Evolutionary conservation across 1,140 invertebrate genomes (phyloP).

Genomic region (Sarcophaga bullata): DNA sequence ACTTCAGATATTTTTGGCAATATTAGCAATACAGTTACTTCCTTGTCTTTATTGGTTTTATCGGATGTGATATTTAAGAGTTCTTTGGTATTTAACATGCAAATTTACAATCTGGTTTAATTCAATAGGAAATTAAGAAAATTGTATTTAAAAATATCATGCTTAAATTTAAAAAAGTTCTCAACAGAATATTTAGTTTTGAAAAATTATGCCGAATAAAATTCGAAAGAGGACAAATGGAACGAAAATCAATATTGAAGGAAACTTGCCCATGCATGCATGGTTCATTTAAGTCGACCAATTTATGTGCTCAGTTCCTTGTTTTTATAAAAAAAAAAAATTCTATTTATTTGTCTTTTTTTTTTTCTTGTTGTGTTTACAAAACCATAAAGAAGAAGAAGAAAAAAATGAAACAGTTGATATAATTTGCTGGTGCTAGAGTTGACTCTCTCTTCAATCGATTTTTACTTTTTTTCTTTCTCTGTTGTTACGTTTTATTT

Average conservation of each 20-base stretch:
- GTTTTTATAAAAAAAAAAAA: not conserved
- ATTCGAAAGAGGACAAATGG: too few relatives aligned
- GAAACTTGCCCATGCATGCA: too few relatives aligned
- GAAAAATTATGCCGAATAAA: too few relatives aligned
- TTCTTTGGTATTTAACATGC: not conserved
- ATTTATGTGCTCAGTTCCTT: not conserved
- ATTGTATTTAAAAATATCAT: too few relatives aligned
- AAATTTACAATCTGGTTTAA: not conserved
- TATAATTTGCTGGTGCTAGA: constrained; percentile 21
- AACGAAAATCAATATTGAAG: too few relatives aligned
- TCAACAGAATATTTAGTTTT: too few relatives aligned
- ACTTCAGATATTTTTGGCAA: not conserved
- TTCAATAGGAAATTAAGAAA: too few relatives aligned
- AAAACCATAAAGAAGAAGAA: not conserved
- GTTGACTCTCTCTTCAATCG: constrained; percentile 9
- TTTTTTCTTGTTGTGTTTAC: not conserved
- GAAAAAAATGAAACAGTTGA: not conserved
- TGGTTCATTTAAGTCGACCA: not conserved
- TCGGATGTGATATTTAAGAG: not conserved
- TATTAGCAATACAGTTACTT: not conserved
- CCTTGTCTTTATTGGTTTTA: not conserved
- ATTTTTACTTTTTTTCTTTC: not conserved
- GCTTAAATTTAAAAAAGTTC: too few relatives aligned
- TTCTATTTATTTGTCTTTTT: not conserved
- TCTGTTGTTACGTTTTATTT: not conserved